phyloP scores from a whole-genome alignment of 2,113 vertebrate genomes.

The Megaceryle torquata region DNA sequence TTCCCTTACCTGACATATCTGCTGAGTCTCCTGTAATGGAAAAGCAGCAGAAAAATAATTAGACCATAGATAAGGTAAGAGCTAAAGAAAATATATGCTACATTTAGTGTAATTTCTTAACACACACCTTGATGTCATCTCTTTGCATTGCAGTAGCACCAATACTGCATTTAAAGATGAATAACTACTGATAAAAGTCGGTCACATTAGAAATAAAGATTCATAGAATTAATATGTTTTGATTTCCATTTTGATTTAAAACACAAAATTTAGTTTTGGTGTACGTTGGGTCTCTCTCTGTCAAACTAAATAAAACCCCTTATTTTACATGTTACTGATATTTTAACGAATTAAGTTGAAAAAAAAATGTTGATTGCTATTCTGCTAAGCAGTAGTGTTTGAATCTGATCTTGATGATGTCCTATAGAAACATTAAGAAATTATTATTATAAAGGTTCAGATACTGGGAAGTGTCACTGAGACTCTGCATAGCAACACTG shows the following conservation, averaged over 20 bases:
- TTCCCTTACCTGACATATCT: slow-evolving; percentile 96
- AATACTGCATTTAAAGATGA: background rate
- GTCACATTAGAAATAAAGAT: background rate
- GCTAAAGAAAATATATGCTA: slow-evolving; percentile 54
- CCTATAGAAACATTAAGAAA: background rate
- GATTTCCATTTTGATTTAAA: background rate
- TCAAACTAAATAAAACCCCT: background rate
- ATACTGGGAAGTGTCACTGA: background rate
- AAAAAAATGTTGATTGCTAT: background rate
- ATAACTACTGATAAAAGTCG: background rate
- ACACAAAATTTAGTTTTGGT: background rate
- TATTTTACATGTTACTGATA: background rate
- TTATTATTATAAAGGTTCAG: background rate
- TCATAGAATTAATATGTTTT: background rate
- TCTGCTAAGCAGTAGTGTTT: background rate
- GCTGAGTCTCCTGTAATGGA: slow-evolving; percentile 91
- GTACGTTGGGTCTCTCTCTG: background rate
- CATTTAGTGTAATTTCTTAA: slow-evolving; percentile 44
- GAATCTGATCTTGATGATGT: background rate
- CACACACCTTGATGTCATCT: slow-evolving; percentile 20
- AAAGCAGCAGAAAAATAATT: slow-evolving; percentile 75
- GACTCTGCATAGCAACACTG: background rate
- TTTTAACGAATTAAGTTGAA: background rate
- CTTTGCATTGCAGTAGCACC: slow-evolving; percentile 3
- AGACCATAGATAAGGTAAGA: slow-evolving; percentile 58